These are phyloP conservation scores for Dendrolimus pini DNA, from an alignment of 2,888 invertebrate species.

Conservation along the genomic window DNA sequence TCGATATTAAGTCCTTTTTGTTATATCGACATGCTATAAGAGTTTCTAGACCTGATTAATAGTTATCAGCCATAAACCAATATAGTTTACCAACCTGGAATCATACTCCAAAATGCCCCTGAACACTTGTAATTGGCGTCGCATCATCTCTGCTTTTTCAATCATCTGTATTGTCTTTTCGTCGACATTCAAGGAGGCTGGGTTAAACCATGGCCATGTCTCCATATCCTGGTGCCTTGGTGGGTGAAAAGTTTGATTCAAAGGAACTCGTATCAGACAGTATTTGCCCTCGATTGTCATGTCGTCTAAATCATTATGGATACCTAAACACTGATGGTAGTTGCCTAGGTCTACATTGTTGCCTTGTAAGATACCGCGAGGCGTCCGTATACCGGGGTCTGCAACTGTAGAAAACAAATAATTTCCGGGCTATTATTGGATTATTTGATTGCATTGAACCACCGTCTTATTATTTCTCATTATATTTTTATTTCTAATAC, in stretches of 20 bases:
- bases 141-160: slow-evolving; percentile 2
- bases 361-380: slow-evolving; percentile 26
- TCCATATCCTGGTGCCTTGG: slow-evolving; percentile 8
- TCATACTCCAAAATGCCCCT: slow-evolving; percentile 12
- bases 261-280: slow-evolving; percentile 32
- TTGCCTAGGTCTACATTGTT: slow-evolving; percentile 33
- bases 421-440: too few species aligned
- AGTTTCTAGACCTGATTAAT: too few species aligned
- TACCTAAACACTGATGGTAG: slow-evolving; percentile 35
- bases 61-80: too few species aligned
- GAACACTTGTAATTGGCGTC: slow-evolving; percentile 5
- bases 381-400: slow-evolving; percentile 34
- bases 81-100: slow-evolving; percentile 3
- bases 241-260: slow-evolving; percentile 18
- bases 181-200: slow-evolving; percentile 14
- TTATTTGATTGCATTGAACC: too few species aligned
- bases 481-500: too few species aligned
- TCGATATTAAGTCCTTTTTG: too few species aligned
- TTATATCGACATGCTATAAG: too few species aligned
- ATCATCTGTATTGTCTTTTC: slow-evolving; percentile 8
- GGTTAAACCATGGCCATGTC: slow-evolving; percentile 9
- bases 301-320: slow-evolving; percentile 16
- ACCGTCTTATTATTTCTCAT: too few species aligned
- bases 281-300: slow-evolving; percentile 34
- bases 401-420: slow-evolving; percentile 21